phyloP scores from a whole-genome alignment of 2,113 vertebrate species.

The Crypturellus undulatus region DNA sequence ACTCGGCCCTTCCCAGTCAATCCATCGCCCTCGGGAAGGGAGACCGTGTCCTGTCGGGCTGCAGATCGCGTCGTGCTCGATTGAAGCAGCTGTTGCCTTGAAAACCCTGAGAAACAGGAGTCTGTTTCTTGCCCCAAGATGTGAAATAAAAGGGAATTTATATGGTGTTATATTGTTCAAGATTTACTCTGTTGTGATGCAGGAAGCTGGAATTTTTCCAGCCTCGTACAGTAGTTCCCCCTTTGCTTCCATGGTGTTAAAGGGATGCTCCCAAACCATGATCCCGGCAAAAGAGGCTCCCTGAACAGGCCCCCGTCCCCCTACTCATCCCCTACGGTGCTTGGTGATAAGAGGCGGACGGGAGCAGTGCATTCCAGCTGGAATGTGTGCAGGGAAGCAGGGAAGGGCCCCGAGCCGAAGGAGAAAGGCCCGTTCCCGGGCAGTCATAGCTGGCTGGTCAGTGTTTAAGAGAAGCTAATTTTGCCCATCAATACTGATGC shows the following conservation, averaged over 20 bases:
- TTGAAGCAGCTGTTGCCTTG: background rate
- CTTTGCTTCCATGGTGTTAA: background rate
- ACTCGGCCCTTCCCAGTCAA: fast-evolving
- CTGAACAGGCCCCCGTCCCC: background rate
- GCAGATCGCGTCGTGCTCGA: background rate
- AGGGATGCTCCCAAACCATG: background rate
- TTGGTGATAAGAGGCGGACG: background rate
- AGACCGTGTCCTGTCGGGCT: background rate
- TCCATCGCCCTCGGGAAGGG: fast-evolving
- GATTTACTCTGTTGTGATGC: background rate
- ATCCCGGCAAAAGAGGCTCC: background rate
- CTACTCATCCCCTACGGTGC: fast-evolving
- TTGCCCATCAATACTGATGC: background rate
- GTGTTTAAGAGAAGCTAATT: background rate
- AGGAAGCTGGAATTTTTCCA: background rate
- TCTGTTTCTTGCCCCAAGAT: background rate
- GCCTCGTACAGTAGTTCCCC: background rate
- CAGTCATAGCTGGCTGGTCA: background rate
- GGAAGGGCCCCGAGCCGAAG: background rate
- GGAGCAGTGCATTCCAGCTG: background rate
- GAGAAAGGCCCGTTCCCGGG: background rate
- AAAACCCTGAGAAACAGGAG: background rate
- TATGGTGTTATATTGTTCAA: background rate
- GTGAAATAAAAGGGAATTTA: background rate
- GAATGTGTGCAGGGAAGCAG: background rate